phyloP scores from a whole-genome alignment of 2,888 invertebrate species.

The Pseudanteris insignis region DNA sequence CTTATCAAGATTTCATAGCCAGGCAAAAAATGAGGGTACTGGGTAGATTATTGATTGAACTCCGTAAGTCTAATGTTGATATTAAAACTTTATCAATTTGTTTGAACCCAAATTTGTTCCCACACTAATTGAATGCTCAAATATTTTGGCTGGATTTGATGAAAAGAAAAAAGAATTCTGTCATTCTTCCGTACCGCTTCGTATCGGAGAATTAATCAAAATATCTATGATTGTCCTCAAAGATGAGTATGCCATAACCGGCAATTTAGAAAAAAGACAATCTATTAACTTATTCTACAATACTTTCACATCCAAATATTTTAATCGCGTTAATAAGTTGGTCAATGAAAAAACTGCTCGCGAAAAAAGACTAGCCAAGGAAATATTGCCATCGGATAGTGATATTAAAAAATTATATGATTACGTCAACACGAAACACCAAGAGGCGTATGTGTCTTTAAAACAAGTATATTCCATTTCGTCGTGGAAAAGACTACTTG shows the following conservation, averaged over 20 bases:
- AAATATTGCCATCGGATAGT: not conserved
- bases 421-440: not conserved
- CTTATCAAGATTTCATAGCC: conserved; percentile 18
- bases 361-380: not conserved
- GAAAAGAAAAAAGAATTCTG: conserved; percentile 3
- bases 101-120: not conserved
- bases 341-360: not conserved
- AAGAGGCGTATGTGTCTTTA: not conserved
- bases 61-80: not conserved
- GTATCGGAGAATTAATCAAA: conserved; percentile 4
- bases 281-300: conserved; percentile 1
- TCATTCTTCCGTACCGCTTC: conserved; percentile 1
- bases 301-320: conserved; percentile 5
- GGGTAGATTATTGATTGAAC: not conserved
- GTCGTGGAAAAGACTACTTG: not conserved
- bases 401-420: conserved; percentile 7
- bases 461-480: not conserved
- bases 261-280: not conserved
- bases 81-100: not conserved
- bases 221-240: not conserved
- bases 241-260: not conserved
- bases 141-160: conserved; percentile 3
- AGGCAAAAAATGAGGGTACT: conserved; percentile 16
- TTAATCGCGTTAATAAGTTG: conserved; percentile 5
- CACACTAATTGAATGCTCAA: not conserved